Percentiles rank a stretch among this genome's conserved stretches.
phyloP scores from a whole-genome alignment of 1,140 invertebrate species.

The Drosophila parvula region DNA sequence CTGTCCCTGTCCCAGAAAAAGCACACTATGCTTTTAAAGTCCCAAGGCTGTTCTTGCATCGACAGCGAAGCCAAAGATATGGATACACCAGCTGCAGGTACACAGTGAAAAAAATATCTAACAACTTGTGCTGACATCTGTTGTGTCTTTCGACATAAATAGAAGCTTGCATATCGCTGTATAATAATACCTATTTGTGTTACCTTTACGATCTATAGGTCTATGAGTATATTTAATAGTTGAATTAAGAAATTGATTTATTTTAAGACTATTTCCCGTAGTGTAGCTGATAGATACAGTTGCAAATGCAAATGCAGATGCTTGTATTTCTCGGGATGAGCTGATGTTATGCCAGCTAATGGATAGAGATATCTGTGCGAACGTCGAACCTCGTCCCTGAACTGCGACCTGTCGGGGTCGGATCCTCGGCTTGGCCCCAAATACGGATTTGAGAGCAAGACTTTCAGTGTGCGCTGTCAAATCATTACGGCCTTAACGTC shows the following conservation, averaged over 20 bases:
- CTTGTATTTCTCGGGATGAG: not conserved
- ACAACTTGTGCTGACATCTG: not conserved
- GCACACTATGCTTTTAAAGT: slow-evolving; percentile 1
- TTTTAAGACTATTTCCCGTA: not conserved
- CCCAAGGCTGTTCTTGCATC: slow-evolving; percentile 33
- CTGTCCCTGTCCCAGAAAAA: slow-evolving; percentile 33
- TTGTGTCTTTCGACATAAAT: too few relatives aligned
- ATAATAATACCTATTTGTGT: too few relatives aligned
- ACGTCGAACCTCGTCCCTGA: slow-evolving; percentile 24
- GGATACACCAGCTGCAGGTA: slow-evolving; percentile 11
- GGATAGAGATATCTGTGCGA: slow-evolving; percentile 16
- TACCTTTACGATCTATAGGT: too few relatives aligned
- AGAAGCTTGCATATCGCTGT: too few relatives aligned
- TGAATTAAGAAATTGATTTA: not conserved
- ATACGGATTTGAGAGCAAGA: not conserved
- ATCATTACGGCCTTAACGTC: not conserved
- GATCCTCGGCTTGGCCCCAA: not conserved
- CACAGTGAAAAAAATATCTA: not conserved
- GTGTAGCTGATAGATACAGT: not conserved
- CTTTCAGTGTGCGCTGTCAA: not conserved
- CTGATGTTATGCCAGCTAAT: slow-evolving; percentile 15
- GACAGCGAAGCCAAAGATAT: not conserved
- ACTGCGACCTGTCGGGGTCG: slow-evolving; percentile 14
- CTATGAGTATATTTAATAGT: not conserved
- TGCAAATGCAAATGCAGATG: not conserved